phyloP scores from a whole-genome alignment of 2,113 vertebrate genomes.

The Alectura lathami region DNA sequence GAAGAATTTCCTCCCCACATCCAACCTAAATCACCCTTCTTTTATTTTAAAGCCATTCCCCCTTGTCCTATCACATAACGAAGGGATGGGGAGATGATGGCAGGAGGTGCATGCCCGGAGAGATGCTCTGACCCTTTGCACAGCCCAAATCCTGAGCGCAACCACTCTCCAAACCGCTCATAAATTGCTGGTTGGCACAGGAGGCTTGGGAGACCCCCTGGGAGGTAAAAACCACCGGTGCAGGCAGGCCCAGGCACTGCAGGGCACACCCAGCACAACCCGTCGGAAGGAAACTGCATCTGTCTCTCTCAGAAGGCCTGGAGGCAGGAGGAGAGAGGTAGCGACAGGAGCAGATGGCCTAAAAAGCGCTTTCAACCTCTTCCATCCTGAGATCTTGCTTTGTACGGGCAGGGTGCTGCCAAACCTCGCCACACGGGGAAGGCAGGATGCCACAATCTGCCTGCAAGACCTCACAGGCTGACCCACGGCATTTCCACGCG shows the following conservation, averaged over 20 bases:
- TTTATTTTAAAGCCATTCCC: background rate
- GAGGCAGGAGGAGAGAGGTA: background rate
- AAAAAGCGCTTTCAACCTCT: background rate
- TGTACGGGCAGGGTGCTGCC: background rate
- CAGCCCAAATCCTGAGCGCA: background rate
- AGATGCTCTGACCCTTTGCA: background rate
- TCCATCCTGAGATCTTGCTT: background rate
- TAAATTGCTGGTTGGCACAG: background rate
- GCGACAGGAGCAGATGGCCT: background rate
- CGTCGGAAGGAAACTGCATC: background rate
- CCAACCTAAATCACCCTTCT: background rate
- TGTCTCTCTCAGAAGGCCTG: background rate
- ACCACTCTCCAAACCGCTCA: background rate
- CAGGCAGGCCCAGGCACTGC: background rate
- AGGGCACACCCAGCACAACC: background rate
- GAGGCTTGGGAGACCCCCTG: background rate
- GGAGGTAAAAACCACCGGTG: background rate
- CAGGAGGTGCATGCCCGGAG: background rate
- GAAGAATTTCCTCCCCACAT: background rate
- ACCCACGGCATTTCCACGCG: rapidly evolving
- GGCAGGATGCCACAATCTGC: background rate
- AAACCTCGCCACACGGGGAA: background rate
- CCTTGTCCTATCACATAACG: background rate
- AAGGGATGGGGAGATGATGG: background rate
- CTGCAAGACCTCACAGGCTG: background rate